Percentiles rank a stretch among this genome's conserved stretches.
phyloP scores from a whole-genome alignment of 2,797 vertebrate species.

The Hydrophis major region DNA sequence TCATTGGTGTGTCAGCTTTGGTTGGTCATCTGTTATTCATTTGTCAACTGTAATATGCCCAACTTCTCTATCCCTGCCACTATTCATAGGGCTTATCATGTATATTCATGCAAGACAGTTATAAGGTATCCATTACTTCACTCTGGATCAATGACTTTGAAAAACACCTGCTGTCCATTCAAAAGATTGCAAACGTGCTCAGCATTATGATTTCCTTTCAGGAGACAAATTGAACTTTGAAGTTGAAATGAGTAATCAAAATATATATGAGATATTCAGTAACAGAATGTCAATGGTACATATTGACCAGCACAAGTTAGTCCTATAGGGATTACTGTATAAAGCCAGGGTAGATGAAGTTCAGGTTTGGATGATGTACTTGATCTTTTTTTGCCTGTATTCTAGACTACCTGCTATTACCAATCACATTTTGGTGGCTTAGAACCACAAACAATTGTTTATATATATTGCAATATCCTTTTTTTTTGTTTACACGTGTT shows the following conservation, averaged over 20 bases:
- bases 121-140: neutral
- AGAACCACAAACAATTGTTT: neutral
- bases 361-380: neutral
- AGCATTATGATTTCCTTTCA: neutral
- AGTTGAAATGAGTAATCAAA: neutral
- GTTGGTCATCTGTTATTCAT: conserved; percentile 17
- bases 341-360: neutral
- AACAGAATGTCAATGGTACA: neutral
- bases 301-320: neutral
- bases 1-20: neutral
- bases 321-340: neutral
- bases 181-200: neutral
- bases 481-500: neutral
- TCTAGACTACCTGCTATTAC: neutral
- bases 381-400: neutral
- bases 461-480: neutral
- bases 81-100: neutral
- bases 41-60: neutral
- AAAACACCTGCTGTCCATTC: neutral
- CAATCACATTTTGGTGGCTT: neutral
- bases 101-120: conserved; percentile 8
- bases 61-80: neutral
- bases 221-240: conserved; percentile 16
- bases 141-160: neutral
- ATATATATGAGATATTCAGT: neutral